phyloP scores from a whole-genome alignment of 2,888 invertebrate genomes.

The Callinectes sapidus region DNA sequence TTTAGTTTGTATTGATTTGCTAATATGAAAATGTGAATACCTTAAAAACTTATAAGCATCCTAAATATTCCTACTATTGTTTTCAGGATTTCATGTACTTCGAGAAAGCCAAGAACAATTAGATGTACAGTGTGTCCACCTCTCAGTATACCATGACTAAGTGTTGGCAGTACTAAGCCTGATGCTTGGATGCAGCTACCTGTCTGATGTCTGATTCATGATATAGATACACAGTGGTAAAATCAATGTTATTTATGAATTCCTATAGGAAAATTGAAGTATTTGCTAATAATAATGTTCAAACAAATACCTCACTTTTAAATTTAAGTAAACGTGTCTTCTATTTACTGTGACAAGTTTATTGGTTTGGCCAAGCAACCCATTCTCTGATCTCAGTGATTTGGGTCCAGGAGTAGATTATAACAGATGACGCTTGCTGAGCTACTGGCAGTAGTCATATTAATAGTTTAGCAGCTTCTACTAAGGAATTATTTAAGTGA shows the following conservation, averaged over 20 bases:
- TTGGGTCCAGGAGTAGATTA: too few species aligned
- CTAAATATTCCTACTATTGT: neutral
- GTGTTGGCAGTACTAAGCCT: neutral
- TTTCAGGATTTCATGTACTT: slow-evolving; percentile 30
- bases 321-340: too few species aligned
- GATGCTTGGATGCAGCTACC: neutral
- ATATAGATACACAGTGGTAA: neutral
- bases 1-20: neutral
- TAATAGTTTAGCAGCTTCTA: too few species aligned
- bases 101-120: neutral
- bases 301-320: too few species aligned
- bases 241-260: neutral
- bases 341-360: too few species aligned
- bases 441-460: too few species aligned
- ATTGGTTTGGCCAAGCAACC: too few species aligned
- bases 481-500: too few species aligned
- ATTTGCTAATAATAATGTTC: neutral
- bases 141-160: neutral
- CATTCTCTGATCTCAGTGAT: too few species aligned
- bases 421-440: too few species aligned
- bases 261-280: neutral
- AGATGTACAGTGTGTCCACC: neutral
- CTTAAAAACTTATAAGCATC: neutral
- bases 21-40: neutral
- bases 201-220: neutral